Base-by-base conservation (phyloP, 2,113 vertebrate species). In the Hystrix cristata region DNA sequence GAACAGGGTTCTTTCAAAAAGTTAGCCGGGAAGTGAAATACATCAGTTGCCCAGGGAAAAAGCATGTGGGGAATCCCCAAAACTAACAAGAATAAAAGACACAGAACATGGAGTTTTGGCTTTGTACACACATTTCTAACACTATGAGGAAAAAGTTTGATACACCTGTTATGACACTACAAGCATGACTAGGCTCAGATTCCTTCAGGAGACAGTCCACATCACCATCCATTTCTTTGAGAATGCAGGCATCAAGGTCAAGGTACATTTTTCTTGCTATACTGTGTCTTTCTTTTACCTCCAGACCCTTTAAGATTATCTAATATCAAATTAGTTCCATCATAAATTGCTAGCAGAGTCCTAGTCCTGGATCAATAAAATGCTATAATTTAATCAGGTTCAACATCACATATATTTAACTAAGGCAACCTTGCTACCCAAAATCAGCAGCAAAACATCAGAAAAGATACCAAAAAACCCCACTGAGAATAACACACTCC, bases 11-110 rank as follows among this genome's bases (percentile, higher is more conserved):
- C 72, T 91, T 93, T 88, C 72, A 51, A 97, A 94, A 48, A 94
- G 5, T 29, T 27, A 62, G 3, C 4, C 76, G 15, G 27, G 11
- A 96, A 90, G 0, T 69, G 31, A 93, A 96, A 95, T 76, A 57
- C 27, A 91, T 87, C 25, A 85, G 71, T 48, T 69, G 71, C 71
- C 53, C 48, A 86, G 92, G 51, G 19, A 92, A 93, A 95, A 60
- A 78, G 15, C 84, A 82, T n/a, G 16, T 34, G 0, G 48, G 14
- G 57, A 59, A 59, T 34, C 25, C 79, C 67, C 21, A 69, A 85
- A 87, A 93, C 38, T n/a, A 85, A 29, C 72, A 93, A 87, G n/a
- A 94, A 89, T 48, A 88, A 83, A 91, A 95, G 71, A 62, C 19
- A 14, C 0, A 88, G 65, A 92, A 15, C 57, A 46, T 0, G n/a